A percentile compares a stretch with the other conserved stretches of the same genome.
phyloP scores from a whole-genome alignment of 2,113 vertebrate genomes.

The Pholis gunnellus region DNA sequence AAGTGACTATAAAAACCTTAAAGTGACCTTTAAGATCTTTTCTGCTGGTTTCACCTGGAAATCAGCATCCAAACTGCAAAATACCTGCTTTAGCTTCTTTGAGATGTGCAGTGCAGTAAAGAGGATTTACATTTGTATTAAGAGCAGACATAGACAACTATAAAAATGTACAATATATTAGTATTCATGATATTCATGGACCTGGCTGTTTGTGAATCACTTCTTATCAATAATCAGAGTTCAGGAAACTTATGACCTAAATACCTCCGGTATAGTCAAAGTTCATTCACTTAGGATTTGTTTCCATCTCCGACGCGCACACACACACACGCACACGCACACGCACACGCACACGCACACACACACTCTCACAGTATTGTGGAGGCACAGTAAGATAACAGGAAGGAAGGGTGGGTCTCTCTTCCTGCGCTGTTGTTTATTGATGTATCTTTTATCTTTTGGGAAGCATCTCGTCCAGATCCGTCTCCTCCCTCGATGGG shows the following conservation, averaged over 20 bases:
- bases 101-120: not conserved
- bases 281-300: slow-evolving; percentile 26
- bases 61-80: not conserved
- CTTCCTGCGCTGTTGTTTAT: slow-evolving; percentile 74
- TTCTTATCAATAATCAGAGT: slow-evolving; percentile 45
- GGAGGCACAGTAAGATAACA: slow-evolving; percentile 67
- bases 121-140: slow-evolving; percentile 31
- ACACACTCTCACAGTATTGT: slow-evolving; percentile 20
- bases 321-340: not conserved
- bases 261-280: slow-evolving; percentile 9
- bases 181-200: slow-evolving; percentile 28
- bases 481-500: slow-evolving; percentile 72
- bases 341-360: slow-evolving; percentile 3
- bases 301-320: slow-evolving; percentile 12
- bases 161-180: not conserved
- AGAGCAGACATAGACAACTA: not conserved
- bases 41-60: not conserved
- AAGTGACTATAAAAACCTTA: not conserved
- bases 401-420: slow-evolving; percentile 79
- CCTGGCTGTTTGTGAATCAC: slow-evolving; percentile 24
- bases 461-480: slow-evolving; percentile 66
- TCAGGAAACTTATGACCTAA: slow-evolving; percentile 34
- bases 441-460: slow-evolving; percentile 80
- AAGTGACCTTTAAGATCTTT: not conserved
- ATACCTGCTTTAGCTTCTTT: not conserved